Evolutionary conservation across 2,888 invertebrate genomes (phyloP).

Genomic region (Keiferia lycopersicella): DNA sequence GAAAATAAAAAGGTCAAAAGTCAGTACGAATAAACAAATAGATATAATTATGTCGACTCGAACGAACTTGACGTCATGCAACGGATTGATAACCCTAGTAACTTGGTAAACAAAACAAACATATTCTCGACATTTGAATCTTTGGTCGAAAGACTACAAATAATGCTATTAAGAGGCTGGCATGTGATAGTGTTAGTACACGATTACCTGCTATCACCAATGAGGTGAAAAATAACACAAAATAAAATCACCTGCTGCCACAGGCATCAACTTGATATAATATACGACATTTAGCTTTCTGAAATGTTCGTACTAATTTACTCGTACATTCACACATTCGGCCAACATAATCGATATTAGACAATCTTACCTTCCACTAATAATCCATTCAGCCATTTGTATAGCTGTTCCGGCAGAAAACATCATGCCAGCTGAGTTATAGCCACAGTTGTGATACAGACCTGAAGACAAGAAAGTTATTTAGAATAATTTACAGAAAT

Average conservation of each 20-base stretch:
- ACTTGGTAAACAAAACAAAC: not conserved
- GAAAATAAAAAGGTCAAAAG: not conserved
- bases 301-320: too few relatives aligned
- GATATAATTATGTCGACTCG: not conserved
- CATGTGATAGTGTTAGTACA: too few relatives aligned
- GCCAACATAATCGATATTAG: too few relatives aligned
- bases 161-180: too few relatives aligned
- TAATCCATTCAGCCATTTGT: constrained; percentile 92
- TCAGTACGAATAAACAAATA: not conserved
- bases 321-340: too few relatives aligned
- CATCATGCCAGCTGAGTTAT: constrained; percentile 96
- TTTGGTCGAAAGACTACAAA: not conserved
- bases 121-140: not conserved
- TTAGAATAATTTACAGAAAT: not conserved
- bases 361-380: constrained; percentile 82
- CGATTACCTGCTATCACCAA: too few relatives aligned
- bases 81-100: not conserved
- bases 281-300: too few relatives aligned
- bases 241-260: too few relatives aligned
- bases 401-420: constrained; percentile 93
- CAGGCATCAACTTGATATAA: too few relatives aligned
- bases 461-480: constrained; percentile 69
- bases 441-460: constrained; percentile 92
- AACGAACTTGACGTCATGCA: constrained; percentile 15
- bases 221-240: too few relatives aligned